Conservation (phyloP, 2,113 vertebrate species). For the Gallinago media region DNA sequence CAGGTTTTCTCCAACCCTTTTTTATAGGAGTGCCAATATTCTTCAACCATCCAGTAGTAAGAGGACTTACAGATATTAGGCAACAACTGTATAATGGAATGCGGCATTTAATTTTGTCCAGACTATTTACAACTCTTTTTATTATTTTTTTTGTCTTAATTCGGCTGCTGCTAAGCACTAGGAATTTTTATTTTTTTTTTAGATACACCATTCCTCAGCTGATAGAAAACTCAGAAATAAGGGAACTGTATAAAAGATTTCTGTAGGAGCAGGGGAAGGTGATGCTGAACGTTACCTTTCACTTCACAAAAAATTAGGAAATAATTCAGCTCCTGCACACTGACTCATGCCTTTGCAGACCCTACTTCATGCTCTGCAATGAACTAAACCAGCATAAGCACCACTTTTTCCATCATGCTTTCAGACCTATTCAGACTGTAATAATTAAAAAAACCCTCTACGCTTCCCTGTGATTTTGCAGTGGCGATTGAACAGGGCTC, state of each 20-base stretch:
- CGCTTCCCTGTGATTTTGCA: neutral
- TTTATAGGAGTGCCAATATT: neutral
- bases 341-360: constrained; percentile 5
- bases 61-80: neutral
- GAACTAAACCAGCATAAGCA: neutral
- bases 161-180: neutral
- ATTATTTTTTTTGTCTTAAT: neutral
- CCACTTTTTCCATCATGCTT: neutral
- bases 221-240: neutral
- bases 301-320: neutral
- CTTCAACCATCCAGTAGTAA: neutral
- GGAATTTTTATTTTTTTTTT: neutral
- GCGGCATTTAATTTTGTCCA: constrained; percentile 5
- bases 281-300: neutral
- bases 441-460: neutral
- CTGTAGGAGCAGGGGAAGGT: neutral
- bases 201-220: neutral
- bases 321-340: neutral
- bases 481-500: neutral
- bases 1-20: neutral
- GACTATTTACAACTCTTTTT: neutral
- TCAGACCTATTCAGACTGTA: neutral
- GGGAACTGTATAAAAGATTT: neutral
- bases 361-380: neutral
- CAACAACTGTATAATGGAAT: neutral